Base-by-base conservation (phyloP, 1,140 invertebrate genomes). In the Lycorma delicatula region DNA sequence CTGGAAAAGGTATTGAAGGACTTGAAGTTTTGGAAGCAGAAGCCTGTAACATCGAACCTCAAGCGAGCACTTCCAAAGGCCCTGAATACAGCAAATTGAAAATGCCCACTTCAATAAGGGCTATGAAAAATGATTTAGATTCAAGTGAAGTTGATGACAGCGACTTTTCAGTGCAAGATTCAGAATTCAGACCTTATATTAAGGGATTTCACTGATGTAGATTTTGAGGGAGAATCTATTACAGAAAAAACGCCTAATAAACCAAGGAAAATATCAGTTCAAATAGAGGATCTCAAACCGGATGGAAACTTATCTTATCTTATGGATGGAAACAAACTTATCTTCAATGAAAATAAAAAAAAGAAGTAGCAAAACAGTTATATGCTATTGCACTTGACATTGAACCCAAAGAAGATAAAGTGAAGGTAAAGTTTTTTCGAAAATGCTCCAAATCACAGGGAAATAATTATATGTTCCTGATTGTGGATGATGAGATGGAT, bases 1-100 rank as follows among this genome's bases (percentile, higher is more conserved):
- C 50, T 12, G 50, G 50, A 52, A 54, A 41, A 44, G 34, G 52
- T 38, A 22, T 54, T 53, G 16, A 20, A 25, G 13, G 26, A 23
- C n/a, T n/a, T n/a, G n/a, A n/a, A n/a, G n/a, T n/a, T n/a, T n/a
- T n/a, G n/a, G n/a, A n/a, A n/a, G n/a, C n/a, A n/a, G n/a, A n/a
- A n/a, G n/a, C n/a, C n/a, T n/a, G n/a, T n/a, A n/a, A n/a, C n/a
- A n/a, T n/a, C n/a, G n/a, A n/a, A n/a, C n/a, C n/a, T n/a, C n/a
- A n/a, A n/a, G n/a, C n/a, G n/a, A 34, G 9, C 31, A 34, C 31
- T 9, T 34, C 31, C 9, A 34, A n/a, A 34, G n/a, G 31, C 9
- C 31, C n/a, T 34, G 9, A n/a, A 34, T 9, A 34, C 31, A 34
- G 31, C 9, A 34, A 34, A 9, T 34, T 34, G 31, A 9, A 34